A percentile compares a stretch with the other conserved stretches of the same genome.
Conservation (phyloP, 2,888 invertebrate genomes). For the Notodonta dromedarius region DNA sequence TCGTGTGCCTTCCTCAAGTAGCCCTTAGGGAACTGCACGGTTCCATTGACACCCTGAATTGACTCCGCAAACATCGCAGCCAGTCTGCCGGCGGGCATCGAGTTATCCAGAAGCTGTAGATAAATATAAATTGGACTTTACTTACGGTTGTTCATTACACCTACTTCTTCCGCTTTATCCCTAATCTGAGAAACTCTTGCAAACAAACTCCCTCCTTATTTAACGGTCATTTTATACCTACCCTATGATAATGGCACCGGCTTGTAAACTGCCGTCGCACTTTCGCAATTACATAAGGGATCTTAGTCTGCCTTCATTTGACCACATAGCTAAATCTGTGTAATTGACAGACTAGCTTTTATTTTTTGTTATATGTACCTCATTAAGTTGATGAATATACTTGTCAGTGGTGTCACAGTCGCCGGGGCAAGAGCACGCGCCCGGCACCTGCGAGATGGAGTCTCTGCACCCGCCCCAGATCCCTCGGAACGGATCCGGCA, state of each 20-base stretch:
- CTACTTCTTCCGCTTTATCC: no score
- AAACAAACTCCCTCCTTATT: no score
- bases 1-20: slow-evolving; percentile 93
- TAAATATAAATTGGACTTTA: no score
- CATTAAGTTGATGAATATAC: slow-evolving; percentile 93
- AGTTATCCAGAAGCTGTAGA: slow-evolving; percentile 84
- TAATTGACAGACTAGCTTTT: no score
- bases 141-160: no score
- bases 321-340: no score
- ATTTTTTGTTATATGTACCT: slow-evolving; percentile 47
- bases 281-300: no score
- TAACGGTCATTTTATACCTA: no score
- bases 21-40: slow-evolving; percentile 95
- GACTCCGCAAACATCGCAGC: slow-evolving; percentile 98
- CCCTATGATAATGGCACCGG: no score
- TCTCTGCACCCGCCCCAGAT: slow-evolving; percentile 98
- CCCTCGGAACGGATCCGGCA: slow-evolving; percentile 96
- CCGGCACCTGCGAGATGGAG: slow-evolving; percentile 89
- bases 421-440: slow-evolving; percentile 86
- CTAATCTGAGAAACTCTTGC: no score
- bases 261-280: no score
- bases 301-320: no score
- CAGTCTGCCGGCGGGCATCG: slow-evolving; percentile 90
- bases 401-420: slow-evolving; percentile 90
- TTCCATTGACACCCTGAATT: slow-evolving; percentile 98